Percentiles rank a stretch among this genome's conserved stretches.
Conservation (phyloP, 2,113 vertebrate genomes). For the Eublepharis macularius region DNA sequence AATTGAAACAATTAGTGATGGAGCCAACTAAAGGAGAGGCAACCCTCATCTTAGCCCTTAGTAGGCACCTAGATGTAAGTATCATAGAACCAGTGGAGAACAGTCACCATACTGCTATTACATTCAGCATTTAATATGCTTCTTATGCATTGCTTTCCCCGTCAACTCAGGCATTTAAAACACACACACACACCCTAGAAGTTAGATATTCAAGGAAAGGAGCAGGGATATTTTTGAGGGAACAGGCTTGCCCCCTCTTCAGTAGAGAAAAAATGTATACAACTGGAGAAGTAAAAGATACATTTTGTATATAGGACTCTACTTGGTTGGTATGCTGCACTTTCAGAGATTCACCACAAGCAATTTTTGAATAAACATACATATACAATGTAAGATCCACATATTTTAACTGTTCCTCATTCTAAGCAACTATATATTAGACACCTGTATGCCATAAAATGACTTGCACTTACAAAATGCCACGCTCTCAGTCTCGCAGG, state of each 20-base stretch:
- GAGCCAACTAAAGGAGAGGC: too few relatives aligned
- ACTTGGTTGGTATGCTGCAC: neutral
- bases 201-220: neutral
- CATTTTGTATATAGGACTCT: neutral
- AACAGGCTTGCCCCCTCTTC: too few relatives aligned
- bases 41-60: too few relatives aligned
- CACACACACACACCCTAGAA: neutral
- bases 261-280: neutral
- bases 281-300: neutral
- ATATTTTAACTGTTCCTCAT: neutral
- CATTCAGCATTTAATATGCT: too few relatives aligned
- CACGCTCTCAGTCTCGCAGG: neutral
- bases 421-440: neutral
- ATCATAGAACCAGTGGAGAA: too few relatives aligned
- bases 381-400: neutral
- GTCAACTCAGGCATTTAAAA: too few relatives aligned
- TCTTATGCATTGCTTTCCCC: too few relatives aligned
- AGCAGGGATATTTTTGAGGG: neutral
- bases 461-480: constrained; percentile 12
- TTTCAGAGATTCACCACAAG: neutral
- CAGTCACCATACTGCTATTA: too few relatives aligned
- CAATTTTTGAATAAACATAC: neutral
- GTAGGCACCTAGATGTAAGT: too few relatives aligned
- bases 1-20: too few relatives aligned
- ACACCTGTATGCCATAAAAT: neutral